A percentile compares a stretch with the other conserved stretches of the same genome.
Conservation (phyloP, 2,888 invertebrate genomes). For the Abscondita cerata region DNA sequence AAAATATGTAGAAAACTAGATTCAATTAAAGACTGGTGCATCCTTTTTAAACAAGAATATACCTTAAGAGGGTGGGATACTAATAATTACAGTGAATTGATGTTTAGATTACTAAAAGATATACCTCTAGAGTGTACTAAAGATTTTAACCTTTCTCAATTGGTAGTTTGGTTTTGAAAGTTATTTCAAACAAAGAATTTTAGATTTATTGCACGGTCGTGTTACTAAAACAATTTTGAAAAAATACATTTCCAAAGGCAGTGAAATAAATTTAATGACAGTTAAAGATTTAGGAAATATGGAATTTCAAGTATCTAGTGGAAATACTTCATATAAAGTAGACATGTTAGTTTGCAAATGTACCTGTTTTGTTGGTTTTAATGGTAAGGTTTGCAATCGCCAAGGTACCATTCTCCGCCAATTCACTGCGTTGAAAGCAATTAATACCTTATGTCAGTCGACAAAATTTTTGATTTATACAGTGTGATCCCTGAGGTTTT, state of each 20-base stretch:
- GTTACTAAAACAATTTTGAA: not conserved
- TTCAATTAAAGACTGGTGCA: not conserved
- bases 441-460: no score
- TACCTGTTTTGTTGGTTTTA: not conserved
- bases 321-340: not conserved
- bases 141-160: not conserved
- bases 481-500: no score
- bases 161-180: not conserved
- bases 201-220: not conserved
- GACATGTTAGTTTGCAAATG: not conserved
- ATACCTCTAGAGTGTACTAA: not conserved
- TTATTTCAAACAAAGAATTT: not conserved
- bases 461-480: no score
- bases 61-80: not conserved
- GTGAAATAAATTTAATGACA: not conserved
- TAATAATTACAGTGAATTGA: not conserved
- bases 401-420: no score
- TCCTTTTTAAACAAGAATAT: not conserved
- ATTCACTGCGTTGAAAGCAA: no score
- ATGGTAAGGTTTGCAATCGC: not conserved
- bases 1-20: not conserved
- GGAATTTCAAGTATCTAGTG: no score
- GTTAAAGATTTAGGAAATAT: not conserved
- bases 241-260: not conserved
- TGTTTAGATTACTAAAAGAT: not conserved